Evolutionary conservation across 1,140 invertebrate species (phyloP).

Genomic region (Onthophagus taurus): DNA sequence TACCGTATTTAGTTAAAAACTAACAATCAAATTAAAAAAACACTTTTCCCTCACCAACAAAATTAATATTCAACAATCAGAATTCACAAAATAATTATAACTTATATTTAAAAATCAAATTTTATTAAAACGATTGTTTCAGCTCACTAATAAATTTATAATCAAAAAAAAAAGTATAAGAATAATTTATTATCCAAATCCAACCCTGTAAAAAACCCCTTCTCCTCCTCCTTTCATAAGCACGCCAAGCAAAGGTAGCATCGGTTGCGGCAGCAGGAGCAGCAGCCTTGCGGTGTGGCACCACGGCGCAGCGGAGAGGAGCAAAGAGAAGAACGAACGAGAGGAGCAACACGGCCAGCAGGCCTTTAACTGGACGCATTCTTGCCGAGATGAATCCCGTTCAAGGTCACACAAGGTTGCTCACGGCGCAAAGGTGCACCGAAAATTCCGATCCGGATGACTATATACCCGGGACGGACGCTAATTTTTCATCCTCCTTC

Average conservation of each 20-base stretch:
- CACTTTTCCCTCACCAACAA: neutral
- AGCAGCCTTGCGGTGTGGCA: neutral
- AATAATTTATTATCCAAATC: too few species aligned
- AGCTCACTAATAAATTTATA: too few species aligned
- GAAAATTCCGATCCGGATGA: too few species aligned
- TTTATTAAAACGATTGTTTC: too few species aligned
- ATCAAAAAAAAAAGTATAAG: too few species aligned
- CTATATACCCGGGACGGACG: too few species aligned
- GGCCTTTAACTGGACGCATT: too few species aligned
- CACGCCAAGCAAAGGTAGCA: neutral
- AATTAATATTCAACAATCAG: neutral
- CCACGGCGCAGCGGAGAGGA: too few species aligned
- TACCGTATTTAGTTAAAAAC: neutral
- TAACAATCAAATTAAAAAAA: neutral
- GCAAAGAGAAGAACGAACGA: neutral
- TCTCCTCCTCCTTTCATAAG: neutral
- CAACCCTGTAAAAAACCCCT: neutral
- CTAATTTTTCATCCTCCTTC: too few species aligned
- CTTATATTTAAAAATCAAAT: too few species aligned
- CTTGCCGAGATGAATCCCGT: neutral
- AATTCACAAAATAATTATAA: too few species aligned
- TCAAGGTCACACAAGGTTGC: conserved; percentile 9
- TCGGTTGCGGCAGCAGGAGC: neutral
- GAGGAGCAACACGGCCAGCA: neutral
- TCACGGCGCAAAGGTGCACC: too few species aligned